phyloP scores from a whole-genome alignment of 2,888 invertebrate genomes.

The Sarcophaga rosellei region DNA sequence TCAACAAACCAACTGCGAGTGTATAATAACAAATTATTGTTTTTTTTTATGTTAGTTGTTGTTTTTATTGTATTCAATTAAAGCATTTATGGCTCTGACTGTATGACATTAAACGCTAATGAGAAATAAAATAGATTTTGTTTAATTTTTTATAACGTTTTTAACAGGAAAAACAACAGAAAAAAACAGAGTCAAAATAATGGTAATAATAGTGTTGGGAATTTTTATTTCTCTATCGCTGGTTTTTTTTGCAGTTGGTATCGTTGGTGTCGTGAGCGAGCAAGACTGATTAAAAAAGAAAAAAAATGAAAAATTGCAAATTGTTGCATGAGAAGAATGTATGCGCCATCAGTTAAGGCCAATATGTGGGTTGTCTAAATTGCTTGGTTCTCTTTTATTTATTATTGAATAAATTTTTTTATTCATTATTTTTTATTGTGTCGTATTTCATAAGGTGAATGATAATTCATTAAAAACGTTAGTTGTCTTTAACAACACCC shows the following conservation, averaged over 20 bases:
- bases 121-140: constrained; percentile 56
- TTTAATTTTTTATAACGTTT: constrained; percentile 43
- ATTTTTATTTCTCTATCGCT: not conserved
- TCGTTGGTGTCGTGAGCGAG: constrained; percentile 24
- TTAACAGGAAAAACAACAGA: constrained; percentile 19
- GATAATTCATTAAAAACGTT: too few species aligned
- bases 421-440: not conserved
- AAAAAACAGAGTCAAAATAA: not conserved
- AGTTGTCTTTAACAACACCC: too few species aligned
- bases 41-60: not conserved
- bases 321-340: constrained; percentile 23
- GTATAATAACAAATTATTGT: constrained; percentile 43
- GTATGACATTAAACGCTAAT: constrained; percentile 56
- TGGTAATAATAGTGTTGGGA: constrained; percentile 25
- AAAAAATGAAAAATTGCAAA: constrained; percentile 40
- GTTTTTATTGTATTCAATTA: constrained; percentile 36
- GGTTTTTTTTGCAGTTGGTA: not conserved
- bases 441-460: too few species aligned
- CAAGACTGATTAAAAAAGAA: constrained; percentile 17
- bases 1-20: not conserved
- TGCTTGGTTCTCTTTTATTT: not conserved
- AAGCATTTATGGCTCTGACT: constrained; percentile 42
- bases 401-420: not conserved
- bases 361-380: not conserved
- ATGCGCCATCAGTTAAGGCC: not conserved